Conservation (phyloP, 1,140 invertebrate species). For the Dysdera silvatica region DNA sequence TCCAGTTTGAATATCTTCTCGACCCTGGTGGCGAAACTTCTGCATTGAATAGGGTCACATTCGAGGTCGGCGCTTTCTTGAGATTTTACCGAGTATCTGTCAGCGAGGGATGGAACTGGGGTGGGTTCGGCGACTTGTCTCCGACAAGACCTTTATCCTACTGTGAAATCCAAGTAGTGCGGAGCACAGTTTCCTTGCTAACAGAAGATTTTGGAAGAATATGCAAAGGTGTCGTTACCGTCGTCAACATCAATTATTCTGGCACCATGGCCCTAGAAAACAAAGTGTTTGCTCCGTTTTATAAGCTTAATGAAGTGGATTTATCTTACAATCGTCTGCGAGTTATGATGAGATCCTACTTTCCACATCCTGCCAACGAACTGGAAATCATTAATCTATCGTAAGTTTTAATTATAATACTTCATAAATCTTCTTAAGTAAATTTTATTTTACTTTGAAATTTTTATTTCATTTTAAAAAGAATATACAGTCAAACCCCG, state of each 20-base stretch:
- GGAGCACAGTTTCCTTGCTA: conserved; percentile 1
- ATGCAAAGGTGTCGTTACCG: conserved; percentile 19
- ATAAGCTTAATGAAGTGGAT: conserved; percentile 8
- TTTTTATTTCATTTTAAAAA: too few relatives aligned
- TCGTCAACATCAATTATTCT: conserved; percentile 15
- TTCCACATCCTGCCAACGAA: conserved; percentile 16
- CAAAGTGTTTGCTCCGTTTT: conserved; percentile 5
- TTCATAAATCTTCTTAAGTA: too few relatives aligned
- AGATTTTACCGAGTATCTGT: conserved; percentile 15
- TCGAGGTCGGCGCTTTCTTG: conserved; percentile 18
- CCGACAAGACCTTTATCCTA: background rate
- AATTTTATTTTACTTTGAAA: too few relatives aligned
- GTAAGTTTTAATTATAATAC: conserved; percentile 16
- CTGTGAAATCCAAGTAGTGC: conserved; percentile 20
- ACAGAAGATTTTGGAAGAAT: conserved; percentile 8
- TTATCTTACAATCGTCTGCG: conserved; percentile 19
- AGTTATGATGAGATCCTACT: conserved; percentile 14
- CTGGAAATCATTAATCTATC: conserved; percentile 13
- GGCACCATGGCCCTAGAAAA: conserved; percentile 6
- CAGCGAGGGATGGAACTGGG: conserved; percentile 13
- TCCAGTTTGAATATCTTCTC: conserved; percentile 11
- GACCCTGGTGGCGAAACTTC: conserved; percentile 18
- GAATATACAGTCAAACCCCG: too few relatives aligned
- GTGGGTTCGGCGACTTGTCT: conserved; percentile 4
- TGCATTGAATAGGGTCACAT: conserved; percentile 15